phyloP scores from a whole-genome alignment of 2,797 vertebrate genomes.

The Pogoniulus pusillus region DNA sequence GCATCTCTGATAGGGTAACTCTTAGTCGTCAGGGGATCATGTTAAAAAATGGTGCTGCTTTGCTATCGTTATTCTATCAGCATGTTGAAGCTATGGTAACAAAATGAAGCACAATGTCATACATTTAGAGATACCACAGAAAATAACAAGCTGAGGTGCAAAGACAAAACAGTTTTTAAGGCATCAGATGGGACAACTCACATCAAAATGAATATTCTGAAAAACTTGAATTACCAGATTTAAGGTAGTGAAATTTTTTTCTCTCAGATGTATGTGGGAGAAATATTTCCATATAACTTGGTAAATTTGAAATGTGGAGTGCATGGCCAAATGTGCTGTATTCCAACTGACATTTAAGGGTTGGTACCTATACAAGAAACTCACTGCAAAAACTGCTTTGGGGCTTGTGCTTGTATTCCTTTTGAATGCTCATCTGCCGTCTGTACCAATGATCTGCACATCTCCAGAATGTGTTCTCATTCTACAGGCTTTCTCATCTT shows the following conservation, averaged over 20 bases:
- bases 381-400: background rate
- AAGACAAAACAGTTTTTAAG: background rate
- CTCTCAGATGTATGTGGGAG: background rate
- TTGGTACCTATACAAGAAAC: background rate
- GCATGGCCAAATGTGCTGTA: background rate
- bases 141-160: background rate
- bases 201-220: background rate
- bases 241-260: constrained; percentile 1
- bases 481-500: constrained; percentile 37
- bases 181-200: background rate
- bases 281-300: constrained; percentile 23
- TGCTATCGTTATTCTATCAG: background rate
- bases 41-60: background rate
- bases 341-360: background rate
- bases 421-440: constrained; percentile 10
- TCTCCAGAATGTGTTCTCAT: constrained; percentile 46
- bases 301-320: background rate
- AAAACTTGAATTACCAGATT: background rate
- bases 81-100: background rate
- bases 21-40: background rate
- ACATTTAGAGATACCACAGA: background rate
- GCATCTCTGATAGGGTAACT: background rate
- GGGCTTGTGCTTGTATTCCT: background rate
- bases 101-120: background rate
- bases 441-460: constrained; percentile 10